These are phyloP conservation scores for Catocala sponsa DNA, from an alignment of 2,888 invertebrate genomes.

Conservation along the genomic window DNA sequence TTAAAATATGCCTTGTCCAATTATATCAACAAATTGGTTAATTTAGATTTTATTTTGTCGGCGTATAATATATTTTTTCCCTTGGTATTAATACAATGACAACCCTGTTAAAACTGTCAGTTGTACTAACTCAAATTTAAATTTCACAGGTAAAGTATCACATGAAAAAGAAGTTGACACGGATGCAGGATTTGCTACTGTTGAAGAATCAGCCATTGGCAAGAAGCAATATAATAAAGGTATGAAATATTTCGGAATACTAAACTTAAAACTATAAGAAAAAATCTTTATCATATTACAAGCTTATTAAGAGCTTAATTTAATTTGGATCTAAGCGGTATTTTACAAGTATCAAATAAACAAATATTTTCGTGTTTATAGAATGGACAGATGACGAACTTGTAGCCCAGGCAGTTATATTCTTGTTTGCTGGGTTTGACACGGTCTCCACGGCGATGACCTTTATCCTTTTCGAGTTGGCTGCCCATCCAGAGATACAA, in stretches of 20 bases:
- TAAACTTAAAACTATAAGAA: too few species aligned
- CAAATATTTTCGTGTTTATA: conserved; percentile 29
- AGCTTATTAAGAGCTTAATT: too few species aligned
- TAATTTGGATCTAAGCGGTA: too few species aligned
- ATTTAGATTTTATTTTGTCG: too few species aligned
- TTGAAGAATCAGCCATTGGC: conserved; percentile 13
- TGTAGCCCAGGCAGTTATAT: conserved; percentile 77
- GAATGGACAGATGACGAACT: conserved; percentile 74
- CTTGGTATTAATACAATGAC: too few species aligned
- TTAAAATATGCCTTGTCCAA: too few species aligned
- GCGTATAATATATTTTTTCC: too few species aligned
- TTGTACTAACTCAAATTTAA: too few species aligned
- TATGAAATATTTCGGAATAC: background rate
- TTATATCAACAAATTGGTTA: too few species aligned
- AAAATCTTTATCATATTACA: too few species aligned
- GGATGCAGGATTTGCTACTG: conserved; percentile 15
- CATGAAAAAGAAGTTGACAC: conserved; percentile 13
- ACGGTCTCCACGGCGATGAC: conserved; percentile 74
- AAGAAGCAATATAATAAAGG: conserved; percentile 10
- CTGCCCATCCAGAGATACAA: conserved; percentile 87
- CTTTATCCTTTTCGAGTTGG: conserved; percentile 86
- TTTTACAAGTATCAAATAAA: too few species aligned
- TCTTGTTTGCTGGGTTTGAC: conserved; percentile 87
- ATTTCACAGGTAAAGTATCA: conserved; percentile 9
- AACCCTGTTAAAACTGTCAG: too few species aligned